Evolutionary conservation across 2,888 invertebrate genomes (phyloP), one percentile per base, ranked within the genome.

Genomic region (Schrankia costaestrigalis): DNA sequence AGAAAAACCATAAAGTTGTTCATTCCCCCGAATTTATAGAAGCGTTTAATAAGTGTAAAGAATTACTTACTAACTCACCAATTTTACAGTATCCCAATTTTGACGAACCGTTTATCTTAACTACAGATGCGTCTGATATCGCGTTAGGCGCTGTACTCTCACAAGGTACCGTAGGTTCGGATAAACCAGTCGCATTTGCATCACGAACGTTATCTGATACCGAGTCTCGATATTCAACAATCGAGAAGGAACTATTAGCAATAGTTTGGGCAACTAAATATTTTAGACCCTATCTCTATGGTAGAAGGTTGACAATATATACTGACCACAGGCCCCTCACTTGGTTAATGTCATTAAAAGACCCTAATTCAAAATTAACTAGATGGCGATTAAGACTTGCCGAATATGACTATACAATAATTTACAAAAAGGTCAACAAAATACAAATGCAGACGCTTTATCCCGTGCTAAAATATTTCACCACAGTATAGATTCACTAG

Each of bases 111-210:
- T 57, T 54, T n/a, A 37, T 45, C 4, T 15, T 51, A 2, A 51
- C 51, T 0, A 55, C 50, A 4, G 56, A 59, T 11, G 58, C 50
- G 1, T 50, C 53, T 2, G 41, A 55, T 10, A 14, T 45, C 13
- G 56, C 56, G 0, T 14, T 53, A 11, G 52, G 57, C 4, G 50
- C 50, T 3, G 42, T 53, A 8, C 17, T 56, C 3, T 56, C 55
- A 1, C 58, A 55, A 41, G 54, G 55, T 27, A 40, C 7, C n/a
- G n/a, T n/a, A n/a, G n/a, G n/a, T n/a, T n/a, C n/a, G n/a, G n/a
- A n/a, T n/a, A n/a, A n/a, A n/a, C n/a, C n/a, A n/a, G n/a, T n/a
- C n/a, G n/a, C n/a, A n/a, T n/a, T n/a, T n/a, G n/a, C n/a, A n/a
- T n/a, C n/a, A n/a, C n/a, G n/a, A n/a, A n/a, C n/a, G n/a, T n/a